Base-by-base conservation (phyloP, 2,113 vertebrate species). In the Corynorhinus townsendii region DNA sequence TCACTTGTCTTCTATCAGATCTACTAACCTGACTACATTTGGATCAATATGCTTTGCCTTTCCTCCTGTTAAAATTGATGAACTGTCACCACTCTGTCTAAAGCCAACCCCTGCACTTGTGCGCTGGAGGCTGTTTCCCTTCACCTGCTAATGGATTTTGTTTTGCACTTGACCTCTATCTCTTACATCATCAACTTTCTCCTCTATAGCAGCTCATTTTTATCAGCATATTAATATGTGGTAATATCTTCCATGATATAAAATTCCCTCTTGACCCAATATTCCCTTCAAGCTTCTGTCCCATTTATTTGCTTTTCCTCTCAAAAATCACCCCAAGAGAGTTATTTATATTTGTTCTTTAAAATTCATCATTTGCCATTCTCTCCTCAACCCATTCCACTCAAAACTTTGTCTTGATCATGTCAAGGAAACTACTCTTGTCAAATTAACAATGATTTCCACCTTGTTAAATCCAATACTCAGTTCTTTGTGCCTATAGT, bases 41-140 rank as follows among this genome's bases (percentile, higher is more conserved):
- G 56, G 56, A 91, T 95, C 80, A 15, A 93, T 93, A 77, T 24
- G 22, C 56, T 20, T 30, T 95, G 80, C 26, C 45, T 84, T 88
- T 66, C 28, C 56, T 84, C n/a, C 45, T 90, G 22, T 71, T 84
- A 89, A 89, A 91, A 94, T 33, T 80, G 89, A 97, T 91, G 72
- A 93, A 81, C 72, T 92, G 52, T 71, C 5, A 0, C 45, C 72
- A 17, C 20, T 81, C 66, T n/a, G 68, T 71, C 52, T 75, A 40
- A 95, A 20, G 35, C 47, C 49, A 95, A 69, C n/a, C 35, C 49
- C 47, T 95, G 59, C 30, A 19, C 77, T 11, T 15, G 66, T 84
- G 26, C 7, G 14, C 19, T 24, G 19, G 45, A 73, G 12, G 62
- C 12, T 8, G 3, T 75, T 94, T 73, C 11, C 80, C 84, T 94